phyloP scores from a whole-genome alignment of 2,113 vertebrate species.

The Pangasianodon hypophthalmus region DNA sequence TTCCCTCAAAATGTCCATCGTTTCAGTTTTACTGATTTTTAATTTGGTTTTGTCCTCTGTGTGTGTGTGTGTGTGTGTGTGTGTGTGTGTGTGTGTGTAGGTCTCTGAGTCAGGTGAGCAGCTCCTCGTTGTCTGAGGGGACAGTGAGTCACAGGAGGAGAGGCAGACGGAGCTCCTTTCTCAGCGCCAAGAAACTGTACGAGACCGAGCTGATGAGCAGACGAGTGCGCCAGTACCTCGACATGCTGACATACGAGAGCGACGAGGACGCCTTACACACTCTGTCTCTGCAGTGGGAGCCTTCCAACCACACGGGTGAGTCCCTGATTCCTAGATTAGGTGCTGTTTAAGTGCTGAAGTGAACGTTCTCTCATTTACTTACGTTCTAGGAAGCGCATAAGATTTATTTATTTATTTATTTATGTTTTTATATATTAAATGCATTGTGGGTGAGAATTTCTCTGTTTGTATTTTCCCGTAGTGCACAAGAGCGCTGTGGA shows the following conservation, averaged over 20 bases:
- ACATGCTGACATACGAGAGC: conserved; percentile 86
- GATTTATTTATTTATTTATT: too few relatives aligned
- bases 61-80: conserved; percentile 5
- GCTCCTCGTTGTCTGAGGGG: conserved; percentile 85
- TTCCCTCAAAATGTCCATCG: neutral
- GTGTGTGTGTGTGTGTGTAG: conserved; percentile 66
- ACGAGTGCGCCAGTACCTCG: conserved; percentile 94
- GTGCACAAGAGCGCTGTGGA: conserved; percentile 88
- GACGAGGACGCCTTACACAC: conserved; percentile 93
- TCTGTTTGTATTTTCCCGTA: conserved; percentile 52
- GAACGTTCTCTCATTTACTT: neutral
- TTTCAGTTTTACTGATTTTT: neutral
- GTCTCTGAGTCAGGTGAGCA: conserved; percentile 96
- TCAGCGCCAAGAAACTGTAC: conserved; percentile 98
- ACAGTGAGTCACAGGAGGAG: conserved; percentile 91
- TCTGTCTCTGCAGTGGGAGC: conserved; percentile 90
- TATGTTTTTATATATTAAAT: neutral
- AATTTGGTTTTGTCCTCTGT: neutral
- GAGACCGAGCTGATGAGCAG: conserved; percentile 98
- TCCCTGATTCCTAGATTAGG: neutral
- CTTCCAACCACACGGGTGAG: conserved; percentile 89
- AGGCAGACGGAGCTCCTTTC: conserved; percentile 95
- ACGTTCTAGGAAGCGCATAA: neutral
- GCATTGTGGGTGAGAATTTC: neutral
- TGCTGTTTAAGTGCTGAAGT: neutral